A percentile compares a stretch with the other conserved stretches of the same genome.
These are phyloP conservation scores for Ophraella communa DNA, from an alignment of 2,888 invertebrate genomes.

Conservation along the genomic window DNA sequence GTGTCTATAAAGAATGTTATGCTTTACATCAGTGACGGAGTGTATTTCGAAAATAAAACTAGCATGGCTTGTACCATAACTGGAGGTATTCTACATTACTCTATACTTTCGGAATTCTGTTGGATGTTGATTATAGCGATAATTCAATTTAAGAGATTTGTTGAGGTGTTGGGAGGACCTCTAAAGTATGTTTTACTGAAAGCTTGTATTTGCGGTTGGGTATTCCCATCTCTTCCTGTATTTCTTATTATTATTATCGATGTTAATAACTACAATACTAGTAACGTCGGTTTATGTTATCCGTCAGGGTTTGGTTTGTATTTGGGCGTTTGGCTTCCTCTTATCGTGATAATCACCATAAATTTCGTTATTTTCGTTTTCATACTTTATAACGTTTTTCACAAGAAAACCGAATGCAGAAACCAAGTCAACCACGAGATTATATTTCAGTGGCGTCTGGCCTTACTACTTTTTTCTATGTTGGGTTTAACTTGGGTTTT, in stretches of 20 bases:
- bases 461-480: constrained; percentile 67
- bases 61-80: constrained; percentile 63
- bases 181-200: constrained; percentile 61
- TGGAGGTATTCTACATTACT: constrained; percentile 72
- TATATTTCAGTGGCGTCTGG: constrained; percentile 65
- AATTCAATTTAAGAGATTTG: constrained; percentile 70
- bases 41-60: constrained; percentile 58
- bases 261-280: constrained; percentile 61
- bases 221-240: constrained; percentile 64
- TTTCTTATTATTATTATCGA: constrained; percentile 61
- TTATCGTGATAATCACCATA: constrained; percentile 62
- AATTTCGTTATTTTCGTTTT: constrained; percentile 67
- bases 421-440: constrained; percentile 44
- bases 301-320: constrained; percentile 65
- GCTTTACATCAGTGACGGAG: constrained; percentile 43
- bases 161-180: constrained; percentile 68
- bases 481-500: constrained; percentile 69
- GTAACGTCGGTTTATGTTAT: constrained; percentile 60
- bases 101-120: constrained; percentile 70
- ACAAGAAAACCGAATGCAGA: constrained; percentile 51
- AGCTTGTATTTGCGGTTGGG: constrained; percentile 71
- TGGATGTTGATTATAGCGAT: constrained; percentile 78
- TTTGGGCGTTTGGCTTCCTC: constrained; percentile 65
- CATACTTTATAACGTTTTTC: constrained; percentile 64
- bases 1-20: constrained; percentile 50